Evolutionary conservation across 2,113 vertebrate genomes (phyloP), one percentile per base, ranked within the genome.

Genomic region (Stigmatopora argus): DNA sequence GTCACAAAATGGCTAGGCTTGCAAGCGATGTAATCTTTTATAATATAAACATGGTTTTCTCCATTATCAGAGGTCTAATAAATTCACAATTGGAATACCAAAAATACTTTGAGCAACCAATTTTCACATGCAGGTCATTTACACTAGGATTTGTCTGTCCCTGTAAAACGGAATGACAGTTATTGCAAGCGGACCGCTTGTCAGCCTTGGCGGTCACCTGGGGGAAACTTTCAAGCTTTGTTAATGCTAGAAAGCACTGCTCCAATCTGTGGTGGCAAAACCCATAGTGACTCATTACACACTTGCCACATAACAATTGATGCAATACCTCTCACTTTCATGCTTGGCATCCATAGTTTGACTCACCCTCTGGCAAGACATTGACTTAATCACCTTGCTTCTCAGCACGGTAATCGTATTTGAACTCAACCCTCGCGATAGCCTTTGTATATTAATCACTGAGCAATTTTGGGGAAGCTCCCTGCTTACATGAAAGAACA

Each of bases 401-500:
- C 7, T n/a, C 58, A 21, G 58, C 58, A 21, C 11, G 5, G n/a
- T 19, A 38, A 61, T 15, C n/a, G 11, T 0, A 61, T 7, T 19
- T 10, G 19, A 45, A 19, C 23, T 5, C 13, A 6, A 6, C 31
- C 11, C n/a, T 3, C 12, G 38, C 21, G 38, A 23, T 23, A 13
- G 38, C n/a, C 1, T 2, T 45, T 13, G 19, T 61, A 18, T 45
- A 45, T 61, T 45, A 44, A 61, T 61, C n/a, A 14, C 38, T 11
- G 59, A 60, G 38, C 18, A 59, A 18, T 7, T 12, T 59, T 13
- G 17, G 38, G 44, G 59, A 61, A 71, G 45, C 68, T 15, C 60
- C 5, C 46, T 62, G 59, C 68, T 62, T 67, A 18, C 66, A 38
- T 47, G 18, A 59, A 19, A 78, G 52, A 52, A 65, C 44, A 65